These are phyloP conservation scores for Psilanteris sp. DNA, from an alignment of 1,140 invertebrate genomes.

Conservation along the genomic window DNA sequence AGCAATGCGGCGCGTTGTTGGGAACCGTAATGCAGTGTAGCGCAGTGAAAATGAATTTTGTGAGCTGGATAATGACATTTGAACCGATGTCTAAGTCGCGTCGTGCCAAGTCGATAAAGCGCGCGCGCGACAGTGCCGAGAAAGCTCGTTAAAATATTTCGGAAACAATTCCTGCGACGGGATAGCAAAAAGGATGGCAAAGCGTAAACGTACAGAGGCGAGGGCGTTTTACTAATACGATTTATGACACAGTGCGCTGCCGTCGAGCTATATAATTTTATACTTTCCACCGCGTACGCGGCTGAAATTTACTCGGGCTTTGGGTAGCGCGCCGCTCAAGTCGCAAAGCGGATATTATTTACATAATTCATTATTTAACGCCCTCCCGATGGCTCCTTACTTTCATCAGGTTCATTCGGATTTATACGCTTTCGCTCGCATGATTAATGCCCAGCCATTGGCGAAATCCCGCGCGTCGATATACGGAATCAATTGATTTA, in stretches of 20 bases:
- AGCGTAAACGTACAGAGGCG: conserved; percentile 52
- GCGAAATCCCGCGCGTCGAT: neutral
- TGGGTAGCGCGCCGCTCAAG: conserved; percentile 27
- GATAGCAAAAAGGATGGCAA: conserved; percentile 31
- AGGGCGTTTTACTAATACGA: conserved; percentile 62
- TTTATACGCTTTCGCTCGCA: conserved; percentile 31
- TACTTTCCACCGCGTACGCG: conserved; percentile 54
- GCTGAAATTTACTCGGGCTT: conserved; percentile 60
- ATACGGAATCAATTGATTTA: conserved; percentile 17
- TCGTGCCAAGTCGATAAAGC: conserved; percentile 30
- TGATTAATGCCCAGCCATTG: conserved; percentile 17
- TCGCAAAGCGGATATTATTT: conserved; percentile 66
- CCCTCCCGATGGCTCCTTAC: conserved; percentile 44
- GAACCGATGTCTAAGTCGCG: conserved; percentile 35
- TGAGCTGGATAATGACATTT: conserved; percentile 37
- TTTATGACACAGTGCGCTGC: conserved; percentile 59
- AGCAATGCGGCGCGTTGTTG: too few species aligned
- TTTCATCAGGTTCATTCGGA: conserved; percentile 36
- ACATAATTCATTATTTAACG: conserved; percentile 65
- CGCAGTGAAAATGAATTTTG: conserved; percentile 35
- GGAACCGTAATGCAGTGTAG: conserved; percentile 17
- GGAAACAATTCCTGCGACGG: conserved; percentile 47
- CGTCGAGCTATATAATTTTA: conserved; percentile 63
- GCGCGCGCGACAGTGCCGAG: conserved; percentile 8
- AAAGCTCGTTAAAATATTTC: conserved; percentile 63